These are phyloP conservation scores for Riparia riparia DNA, from an alignment of 2,113 vertebrate genomes.

Conservation along the genomic window DNA sequence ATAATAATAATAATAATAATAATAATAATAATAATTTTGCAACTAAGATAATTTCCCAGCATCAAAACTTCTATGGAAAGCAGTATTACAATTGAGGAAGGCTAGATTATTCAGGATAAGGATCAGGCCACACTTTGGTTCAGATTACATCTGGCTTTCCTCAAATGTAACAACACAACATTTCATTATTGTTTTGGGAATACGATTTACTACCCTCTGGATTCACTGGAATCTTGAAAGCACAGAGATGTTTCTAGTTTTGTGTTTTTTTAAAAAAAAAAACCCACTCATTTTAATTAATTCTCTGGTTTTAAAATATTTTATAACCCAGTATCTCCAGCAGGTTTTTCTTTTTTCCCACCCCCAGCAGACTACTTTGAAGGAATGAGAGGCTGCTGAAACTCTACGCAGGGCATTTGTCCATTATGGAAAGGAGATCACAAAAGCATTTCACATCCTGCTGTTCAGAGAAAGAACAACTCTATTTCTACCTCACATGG, in stretches of 20 bases:
- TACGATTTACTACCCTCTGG: not conserved
- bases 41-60: not conserved
- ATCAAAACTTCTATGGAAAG: not conserved
- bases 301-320: slow-evolving; percentile 4
- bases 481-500: slow-evolving; percentile 4
- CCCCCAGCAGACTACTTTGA: slow-evolving; percentile 6
- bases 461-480: slow-evolving; percentile 25
- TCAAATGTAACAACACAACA: not conserved
- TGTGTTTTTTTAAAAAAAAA: not conserved
- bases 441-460: slow-evolving; percentile 16
- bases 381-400: slow-evolving; percentile 9
- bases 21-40: too few species aligned
- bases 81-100: not conserved
- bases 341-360: not conserved
- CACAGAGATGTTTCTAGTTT: not conserved
- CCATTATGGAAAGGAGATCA: slow-evolving; percentile 21
- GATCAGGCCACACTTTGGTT: not conserved
- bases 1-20: too few species aligned
- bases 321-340: not conserved
- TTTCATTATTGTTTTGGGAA: not conserved
- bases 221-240: slow-evolving; percentile 17
- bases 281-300: not conserved
- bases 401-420: not conserved
- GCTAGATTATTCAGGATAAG: not conserved
- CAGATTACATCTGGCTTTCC: not conserved